Evolutionary conservation across 2,888 invertebrate genomes (phyloP), one percentile per base, ranked within the genome.

Genomic region (Ecliptopera silaceata): DNA sequence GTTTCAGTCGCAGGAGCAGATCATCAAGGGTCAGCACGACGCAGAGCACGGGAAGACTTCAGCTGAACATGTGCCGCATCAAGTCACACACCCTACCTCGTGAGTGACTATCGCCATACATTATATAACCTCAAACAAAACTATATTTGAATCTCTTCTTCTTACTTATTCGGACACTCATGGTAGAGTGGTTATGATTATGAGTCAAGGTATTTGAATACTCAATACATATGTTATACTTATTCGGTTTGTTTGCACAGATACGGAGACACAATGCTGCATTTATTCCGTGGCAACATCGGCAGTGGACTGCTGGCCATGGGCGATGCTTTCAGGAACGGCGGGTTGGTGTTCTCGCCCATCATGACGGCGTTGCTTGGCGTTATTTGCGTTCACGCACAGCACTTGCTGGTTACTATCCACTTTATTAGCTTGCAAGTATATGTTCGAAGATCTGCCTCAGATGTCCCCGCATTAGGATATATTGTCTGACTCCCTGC

Each of bases 221-320:
- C n/a, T n/a, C n/a, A n/a, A n/a, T n/a, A n/a, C 31, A 31, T 22
- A 22, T 22, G 6, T 6, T 6, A 22, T 22, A 22, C 22, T 6
- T 15, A 1, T 38, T 13, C 10, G 26, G 11, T 44, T 10, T 13
- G 3, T 47, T 13, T 6, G 6, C 13, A 15, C 36, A 98, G 98
- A 64, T 98, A 96, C 80, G 71, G 94, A 68, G 97, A 97, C 82
- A 97, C 97, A 0, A 92, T 98, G 82, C 95, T 97, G 90, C 98
- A 99, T 83, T 91, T 99, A 57, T 94, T 99, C 78, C 97, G 98
- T 80, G 98, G 98, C 11, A 99, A 98, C 89, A 95, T 99, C 58
- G 99, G 99, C 26, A 97, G 98, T 0, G 99, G 99, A 0, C 94
- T 99, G 65, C 95, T 99, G 74, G 99, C 99, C 1, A 96, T 99